These are phyloP conservation scores for Drosophila acutilabella DNA, from an alignment of 2,888 invertebrate species.

Conservation along the genomic window DNA sequence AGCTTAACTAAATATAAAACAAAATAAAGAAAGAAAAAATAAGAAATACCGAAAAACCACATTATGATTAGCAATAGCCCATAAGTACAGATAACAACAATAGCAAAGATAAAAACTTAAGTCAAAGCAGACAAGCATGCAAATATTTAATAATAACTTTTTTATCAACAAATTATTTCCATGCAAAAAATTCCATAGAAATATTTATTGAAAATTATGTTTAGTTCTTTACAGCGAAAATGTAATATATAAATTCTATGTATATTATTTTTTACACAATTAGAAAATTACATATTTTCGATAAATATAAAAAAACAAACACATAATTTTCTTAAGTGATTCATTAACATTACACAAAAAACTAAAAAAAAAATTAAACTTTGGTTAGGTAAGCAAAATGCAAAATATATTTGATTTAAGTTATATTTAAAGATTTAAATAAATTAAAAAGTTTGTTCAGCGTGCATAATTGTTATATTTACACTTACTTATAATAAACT, in stretches of 20 bases:
- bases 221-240: constrained; percentile 56
- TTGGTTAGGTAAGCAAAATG: constrained; percentile 39
- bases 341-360: constrained; percentile 16
- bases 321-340: constrained; percentile 49
- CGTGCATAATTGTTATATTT: constrained; percentile 80
- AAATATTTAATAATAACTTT: constrained; percentile 37
- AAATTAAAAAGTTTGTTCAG: constrained; percentile 64
- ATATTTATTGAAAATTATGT: constrained; percentile 37
- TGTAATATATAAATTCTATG: constrained; percentile 51
- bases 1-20: constrained; percentile 60
- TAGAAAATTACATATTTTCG: constrained; percentile 29
- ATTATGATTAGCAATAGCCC: constrained; percentile 80
- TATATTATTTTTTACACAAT: constrained; percentile 46
- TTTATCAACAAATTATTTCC: constrained; percentile 37
- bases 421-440: constrained; percentile 55
- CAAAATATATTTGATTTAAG: constrained; percentile 37
- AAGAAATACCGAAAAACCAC: constrained; percentile 28
- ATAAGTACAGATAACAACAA: constrained; percentile 67
- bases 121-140: constrained; percentile 50
- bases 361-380: constrained; percentile 34
- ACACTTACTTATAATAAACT: constrained; percentile 54
- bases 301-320: constrained; percentile 29
- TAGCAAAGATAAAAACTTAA: constrained; percentile 61
- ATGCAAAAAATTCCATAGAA: constrained; percentile 53
- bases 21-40: constrained; percentile 9